These are phyloP conservation scores for Lates calcarifer DNA, from an alignment of 2,113 vertebrate genomes.

Conservation along the genomic window DNA sequence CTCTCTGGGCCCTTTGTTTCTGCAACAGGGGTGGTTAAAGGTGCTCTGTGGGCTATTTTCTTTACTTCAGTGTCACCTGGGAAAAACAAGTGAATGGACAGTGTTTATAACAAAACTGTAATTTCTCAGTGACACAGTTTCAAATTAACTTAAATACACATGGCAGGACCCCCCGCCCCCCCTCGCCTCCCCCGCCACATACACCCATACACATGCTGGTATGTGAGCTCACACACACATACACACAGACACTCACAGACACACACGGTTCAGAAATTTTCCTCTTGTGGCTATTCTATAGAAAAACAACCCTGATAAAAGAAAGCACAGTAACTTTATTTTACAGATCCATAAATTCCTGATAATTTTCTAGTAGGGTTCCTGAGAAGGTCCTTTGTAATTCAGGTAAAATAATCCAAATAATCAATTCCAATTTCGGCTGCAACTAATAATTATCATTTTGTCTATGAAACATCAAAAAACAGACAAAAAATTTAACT, in stretches of 20 bases:
- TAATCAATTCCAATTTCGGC: neutral
- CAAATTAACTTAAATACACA: conserved; percentile 59
- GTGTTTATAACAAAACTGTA: conserved; percentile 71
- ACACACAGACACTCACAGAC: conserved; percentile 38
- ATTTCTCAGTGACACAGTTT: conserved; percentile 63
- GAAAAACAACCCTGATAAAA: conserved; percentile 66
- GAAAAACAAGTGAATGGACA: conserved; percentile 55
- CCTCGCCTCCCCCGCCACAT: conserved; percentile 33
- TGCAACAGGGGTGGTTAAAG: conserved; percentile 49
- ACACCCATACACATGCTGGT: conserved; percentile 62
- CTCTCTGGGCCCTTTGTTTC: conserved; percentile 54
- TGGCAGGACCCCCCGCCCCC: conserved; percentile 34
- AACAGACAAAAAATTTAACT: neutral
- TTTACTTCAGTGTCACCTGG: conserved; percentile 42
- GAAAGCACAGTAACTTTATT: conserved; percentile 24
- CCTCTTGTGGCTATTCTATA: conserved; percentile 51
- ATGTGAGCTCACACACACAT: conserved; percentile 51
- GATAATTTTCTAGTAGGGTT: neutral
- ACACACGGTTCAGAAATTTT: conserved; percentile 33
- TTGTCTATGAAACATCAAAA: neutral
- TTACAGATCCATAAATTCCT: conserved; percentile 11
- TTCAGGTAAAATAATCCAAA: conserved; percentile 4
- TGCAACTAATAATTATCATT: neutral
- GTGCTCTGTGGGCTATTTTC: conserved; percentile 46
- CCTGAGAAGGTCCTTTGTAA: neutral